These are phyloP conservation scores for Phengaris alcon DNA, from an alignment of 2,888 invertebrate species.

Conservation along the genomic window DNA sequence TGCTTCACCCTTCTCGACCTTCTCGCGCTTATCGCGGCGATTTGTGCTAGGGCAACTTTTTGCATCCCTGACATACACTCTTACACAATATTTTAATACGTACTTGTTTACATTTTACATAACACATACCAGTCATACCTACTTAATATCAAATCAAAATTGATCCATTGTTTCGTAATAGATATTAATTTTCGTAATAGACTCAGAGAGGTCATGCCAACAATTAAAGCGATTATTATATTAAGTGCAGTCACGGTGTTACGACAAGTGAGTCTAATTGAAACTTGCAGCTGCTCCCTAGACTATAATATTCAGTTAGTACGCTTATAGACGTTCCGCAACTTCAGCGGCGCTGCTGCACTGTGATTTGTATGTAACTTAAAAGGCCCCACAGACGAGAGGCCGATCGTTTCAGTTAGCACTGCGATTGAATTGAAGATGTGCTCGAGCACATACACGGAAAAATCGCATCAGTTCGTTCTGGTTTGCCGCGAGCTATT, in stretches of 20 bases:
- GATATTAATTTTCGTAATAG: neutral
- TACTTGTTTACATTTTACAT: neutral
- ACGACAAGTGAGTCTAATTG: slow-evolving; percentile 9
- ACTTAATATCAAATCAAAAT: neutral
- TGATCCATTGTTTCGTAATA: slow-evolving; percentile 5
- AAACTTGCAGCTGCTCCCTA: neutral
- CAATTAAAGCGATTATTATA: slow-evolving; percentile 1
- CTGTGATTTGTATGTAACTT: too few relatives aligned
- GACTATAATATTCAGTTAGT: neutral
- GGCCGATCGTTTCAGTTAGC: too few relatives aligned
- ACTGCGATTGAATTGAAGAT: too few relatives aligned
- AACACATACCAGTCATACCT: neutral
- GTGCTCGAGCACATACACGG: too few relatives aligned
- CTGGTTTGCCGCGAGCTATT: too few relatives aligned
- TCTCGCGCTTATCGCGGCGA: too few relatives aligned
- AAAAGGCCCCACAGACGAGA: too few relatives aligned
- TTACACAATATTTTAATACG: neutral
- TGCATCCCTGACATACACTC: neutral
- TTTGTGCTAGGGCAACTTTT: too few relatives aligned
- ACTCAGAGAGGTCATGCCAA: neutral
- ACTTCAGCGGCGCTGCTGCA: too few relatives aligned
- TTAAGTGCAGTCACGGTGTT: neutral
- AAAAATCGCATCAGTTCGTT: too few relatives aligned
- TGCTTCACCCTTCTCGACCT: too few relatives aligned
- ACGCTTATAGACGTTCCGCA: too few relatives aligned